Base-by-base conservation (phyloP, 2,888 invertebrate species). In the Eupelmus urozonus region DNA sequence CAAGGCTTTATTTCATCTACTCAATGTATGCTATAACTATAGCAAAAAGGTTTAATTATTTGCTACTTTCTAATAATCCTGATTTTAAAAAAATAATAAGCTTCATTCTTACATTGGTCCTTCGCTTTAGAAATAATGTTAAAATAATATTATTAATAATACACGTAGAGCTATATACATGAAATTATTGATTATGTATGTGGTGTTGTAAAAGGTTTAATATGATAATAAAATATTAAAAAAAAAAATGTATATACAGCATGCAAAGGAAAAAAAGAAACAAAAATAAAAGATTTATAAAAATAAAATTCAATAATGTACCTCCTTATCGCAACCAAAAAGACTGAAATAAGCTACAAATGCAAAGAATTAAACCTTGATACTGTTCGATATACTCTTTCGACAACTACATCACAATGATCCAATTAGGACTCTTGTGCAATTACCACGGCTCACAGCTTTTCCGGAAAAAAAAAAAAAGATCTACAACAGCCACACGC, bases 31-130 rank as follows among this genome's bases (percentile, higher is more conserved):
- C 42, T 55, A 57, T 9, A 4, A 59, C 11, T 49, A 16, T 34
- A 76, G 49, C 70, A 76, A 42, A 42, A 63, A 70, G 63, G 62
- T 70, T 49, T 45, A 45, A 45, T 42, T 63, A 40, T 7, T 42
- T 63, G 62, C 20, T n/a, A n/a, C 1, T 18, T 4, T 25, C 23
- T 23, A 60, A 5, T 45, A 45, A 2, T 16, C 7, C 9, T 45
- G 16, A 45, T 9, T 45, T 45, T 2, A 45, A 45, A 34, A 9
- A 34, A 34, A 34, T 34, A 34, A 34, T 34, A 34, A n/a, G n/a
- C n/a, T n/a, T n/a, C n/a, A 34, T 34, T 34, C 9, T 34, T 34
- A 34, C 9, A 34, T 34, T 34, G 9, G 9, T 34, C 34, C 34
- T 34, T 34, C 9, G 9, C 9, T 34, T 34, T 34, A 34, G 9